Evolutionary conservation across 2,797 vertebrate species (phyloP), one percentile per base, ranked within the genome.

Genomic region (Sebastes taczanowskii): DNA sequence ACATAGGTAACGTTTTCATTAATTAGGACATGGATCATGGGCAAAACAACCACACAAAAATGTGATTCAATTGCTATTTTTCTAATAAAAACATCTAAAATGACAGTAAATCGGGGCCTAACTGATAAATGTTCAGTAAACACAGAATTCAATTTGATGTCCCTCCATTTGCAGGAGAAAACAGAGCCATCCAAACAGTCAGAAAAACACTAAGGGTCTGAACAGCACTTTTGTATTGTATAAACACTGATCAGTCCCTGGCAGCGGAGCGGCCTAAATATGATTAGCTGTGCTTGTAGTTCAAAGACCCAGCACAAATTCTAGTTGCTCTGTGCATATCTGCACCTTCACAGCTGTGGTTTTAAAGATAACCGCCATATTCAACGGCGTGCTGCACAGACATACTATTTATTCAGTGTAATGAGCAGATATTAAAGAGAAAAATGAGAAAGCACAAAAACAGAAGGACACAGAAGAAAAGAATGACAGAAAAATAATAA

Each of bases 321-420:
- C 4, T 68, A 69, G 89, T 84, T 74, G 80, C 78, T 85, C 53
- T 18, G 29, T 74, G 64, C 78, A 62, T 93, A 89, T 94, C 90
- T 90, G 84, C 58, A 84, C 82, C 70, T 91, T 81, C 85, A 85
- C 94, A 94, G 94, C 94, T 95, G 94, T 82, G 87, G 87, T 90
- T 93, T 95, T 94, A 91, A 85, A 95, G 95, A 96, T 96, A 95
- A 89, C 85, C 25, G 64, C 81, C 84, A 80, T 84, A 91, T 92
- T 94, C 82, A 87, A 72, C 16, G 63, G 55, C 66, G 49, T 42
- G 56, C 80, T 7, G 78, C 85, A 88, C 67, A 60, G 78, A 89
- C 93, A 91, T 56, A 82, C 86, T 86, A 89, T 95, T 94, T 92
- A 91, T 93, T 92, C 88, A 83, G 81, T 87, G 83, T 94, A 94